These are phyloP conservation scores for Eubucco bourcierii DNA, from an alignment of 2,113 vertebrate species.

Conservation along the genomic window DNA sequence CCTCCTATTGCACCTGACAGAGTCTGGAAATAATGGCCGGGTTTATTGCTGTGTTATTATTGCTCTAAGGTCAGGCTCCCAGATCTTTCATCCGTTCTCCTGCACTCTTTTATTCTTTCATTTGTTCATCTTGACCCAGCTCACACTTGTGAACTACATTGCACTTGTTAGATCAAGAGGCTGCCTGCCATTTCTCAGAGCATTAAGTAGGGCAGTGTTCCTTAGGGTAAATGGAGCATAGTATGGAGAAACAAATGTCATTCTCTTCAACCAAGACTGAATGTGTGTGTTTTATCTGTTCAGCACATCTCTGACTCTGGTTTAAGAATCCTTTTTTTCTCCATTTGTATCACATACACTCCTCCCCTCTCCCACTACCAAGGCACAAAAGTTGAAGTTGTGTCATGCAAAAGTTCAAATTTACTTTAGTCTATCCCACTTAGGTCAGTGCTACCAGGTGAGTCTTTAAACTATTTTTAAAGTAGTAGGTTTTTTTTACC, in stretches of 20 bases:
- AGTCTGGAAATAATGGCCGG: slow-evolving; percentile 23
- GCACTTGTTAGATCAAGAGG: slow-evolving; percentile 34
- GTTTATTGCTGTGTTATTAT: slow-evolving; percentile 49
- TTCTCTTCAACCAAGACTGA: not conserved
- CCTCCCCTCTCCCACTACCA: not conserved
- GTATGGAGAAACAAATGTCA: not conserved
- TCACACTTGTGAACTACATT: not conserved
- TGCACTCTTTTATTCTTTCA: not conserved
- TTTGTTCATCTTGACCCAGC: slow-evolving; percentile 45
- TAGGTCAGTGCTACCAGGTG: not conserved
- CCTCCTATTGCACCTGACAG: slow-evolving; percentile 9
- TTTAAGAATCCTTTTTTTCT: not conserved
- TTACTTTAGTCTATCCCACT: not conserved
- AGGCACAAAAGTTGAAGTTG: not conserved
- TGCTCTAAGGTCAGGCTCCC: not conserved
- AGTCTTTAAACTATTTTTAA: not conserved
- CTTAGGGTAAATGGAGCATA: slow-evolving; percentile 31
- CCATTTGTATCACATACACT: not conserved
- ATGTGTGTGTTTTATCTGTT: not conserved
- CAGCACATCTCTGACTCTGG: not conserved
- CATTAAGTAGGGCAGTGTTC: slow-evolving; percentile 28
- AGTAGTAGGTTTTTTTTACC: not conserved
- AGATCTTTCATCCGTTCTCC: not conserved
- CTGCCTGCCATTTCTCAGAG: slow-evolving; percentile 2
- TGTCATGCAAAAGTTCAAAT: not conserved